Conservation (phyloP, 2,797 vertebrate genomes). For the Pseudopleuronectes americanus region DNA sequence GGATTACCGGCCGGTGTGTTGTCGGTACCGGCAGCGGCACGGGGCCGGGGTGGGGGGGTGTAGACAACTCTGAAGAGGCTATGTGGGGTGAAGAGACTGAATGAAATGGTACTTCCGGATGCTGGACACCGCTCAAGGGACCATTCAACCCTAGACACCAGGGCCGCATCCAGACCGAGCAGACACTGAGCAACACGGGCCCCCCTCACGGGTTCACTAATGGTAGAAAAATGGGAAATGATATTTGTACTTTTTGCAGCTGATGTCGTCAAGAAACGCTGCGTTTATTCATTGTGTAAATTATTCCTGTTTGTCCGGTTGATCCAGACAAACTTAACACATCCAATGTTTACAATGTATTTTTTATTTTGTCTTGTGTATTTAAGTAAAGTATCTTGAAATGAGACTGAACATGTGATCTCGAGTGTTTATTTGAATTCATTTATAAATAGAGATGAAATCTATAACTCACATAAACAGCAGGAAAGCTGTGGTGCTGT, state of each 20-base stretch:
- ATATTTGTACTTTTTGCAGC: slow-evolving; percentile 75
- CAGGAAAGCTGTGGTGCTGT: neutral
- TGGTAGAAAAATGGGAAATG: slow-evolving; percentile 71
- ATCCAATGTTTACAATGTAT: slow-evolving; percentile 85
- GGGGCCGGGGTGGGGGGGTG: slow-evolving; percentile 37
- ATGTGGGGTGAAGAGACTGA: slow-evolving; percentile 55
- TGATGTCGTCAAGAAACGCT: slow-evolving; percentile 75
- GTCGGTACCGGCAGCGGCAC: slow-evolving; percentile 34
- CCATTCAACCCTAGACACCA: slow-evolving; percentile 66
- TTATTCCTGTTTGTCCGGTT: slow-evolving; percentile 84
- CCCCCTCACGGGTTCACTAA: slow-evolving; percentile 48
- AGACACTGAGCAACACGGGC: neutral
- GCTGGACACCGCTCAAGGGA: slow-evolving; percentile 77
- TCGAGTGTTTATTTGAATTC: slow-evolving; percentile 38
- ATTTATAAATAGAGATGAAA: neutral
- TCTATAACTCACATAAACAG: neutral
- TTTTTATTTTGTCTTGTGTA: slow-evolving; percentile 82
- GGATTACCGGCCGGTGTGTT: slow-evolving; percentile 52
- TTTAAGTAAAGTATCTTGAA: slow-evolving; percentile 87
- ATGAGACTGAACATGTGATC: slow-evolving; percentile 37
- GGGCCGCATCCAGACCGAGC: slow-evolving; percentile 64
- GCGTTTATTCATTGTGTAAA: slow-evolving; percentile 83
- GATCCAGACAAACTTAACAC: slow-evolving; percentile 80
- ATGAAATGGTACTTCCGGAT: slow-evolving; percentile 81
- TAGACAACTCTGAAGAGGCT: slow-evolving; percentile 44